Base-by-base conservation (phyloP, 2,113 vertebrate genomes). In the Petroica traversi region DNA sequence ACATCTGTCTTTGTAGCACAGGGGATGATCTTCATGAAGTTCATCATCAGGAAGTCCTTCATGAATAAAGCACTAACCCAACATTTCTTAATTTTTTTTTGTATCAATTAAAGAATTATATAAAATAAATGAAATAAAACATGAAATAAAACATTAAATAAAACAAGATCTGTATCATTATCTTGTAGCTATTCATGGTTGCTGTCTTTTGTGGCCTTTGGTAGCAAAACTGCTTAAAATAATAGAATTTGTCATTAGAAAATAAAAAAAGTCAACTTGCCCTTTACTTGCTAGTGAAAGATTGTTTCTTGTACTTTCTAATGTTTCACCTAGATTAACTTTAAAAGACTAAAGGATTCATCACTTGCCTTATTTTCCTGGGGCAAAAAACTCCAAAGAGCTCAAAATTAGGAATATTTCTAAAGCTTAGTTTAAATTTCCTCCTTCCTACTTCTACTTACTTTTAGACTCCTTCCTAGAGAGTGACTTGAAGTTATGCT, bases 291-390 rank as follows among this genome's bases (percentile, higher is more conserved):
- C 51, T 51, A 92, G 59, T 57, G 55, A 75, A 88, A 76, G 40
- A 74, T 79, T 93, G 4, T 86, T 95, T 96, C 94, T 90, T 96
- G 68, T 78, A 62, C 23, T 93, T 93, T 68, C 54, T 95, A 83
- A 84, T 43, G 40, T 67, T 75, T 93, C 41, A 0, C 54, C 46
- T 88, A 88, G 45, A 71, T 67, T 86, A 81, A 78, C 20, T 91
- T 95, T 29, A 66, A 82, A 92, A 76, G 24, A 66, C 43, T 59
- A 25, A 55, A 80, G 9, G 41, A 82, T 86, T 77, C 58, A 78
- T 33, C 46, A 73, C 83, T 69, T 86, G 23, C 74, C 11, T 69
- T 81, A 72, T 68, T 76, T 76, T 41, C 54, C 33, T 29, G 15
- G 11, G 25, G 26, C 3, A 71, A 73, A 95, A 16, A 29, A 43